Percentiles rank a stretch among this genome's conserved stretches.
These are phyloP conservation scores for Eupithecia insigniata DNA, from an alignment of 2,888 invertebrate genomes.

Conservation along the genomic window DNA sequence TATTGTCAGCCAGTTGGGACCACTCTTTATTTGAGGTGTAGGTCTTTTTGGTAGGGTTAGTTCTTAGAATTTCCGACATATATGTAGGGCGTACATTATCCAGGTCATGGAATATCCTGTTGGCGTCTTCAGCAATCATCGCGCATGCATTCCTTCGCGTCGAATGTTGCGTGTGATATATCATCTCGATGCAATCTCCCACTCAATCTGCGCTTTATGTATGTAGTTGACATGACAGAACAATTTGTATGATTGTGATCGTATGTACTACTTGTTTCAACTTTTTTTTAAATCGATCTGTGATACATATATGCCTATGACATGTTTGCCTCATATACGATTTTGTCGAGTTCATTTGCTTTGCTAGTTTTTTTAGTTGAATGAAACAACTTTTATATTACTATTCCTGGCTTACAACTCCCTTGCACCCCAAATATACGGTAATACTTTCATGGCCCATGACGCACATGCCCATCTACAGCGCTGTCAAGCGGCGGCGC, in stretches of 20 bases:
- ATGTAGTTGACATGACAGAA: neutral
- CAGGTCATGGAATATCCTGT: conserved; percentile 28
- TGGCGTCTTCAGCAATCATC: conserved; percentile 20
- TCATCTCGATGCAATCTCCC: conserved; percentile 21
- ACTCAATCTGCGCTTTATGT: conserved; percentile 9
- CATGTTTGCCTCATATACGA: neutral
- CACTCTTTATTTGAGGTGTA: neutral
- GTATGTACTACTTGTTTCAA: neutral
- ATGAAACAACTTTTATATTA: neutral
- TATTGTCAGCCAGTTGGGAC: conserved; percentile 1
- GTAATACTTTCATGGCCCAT: too few species aligned
- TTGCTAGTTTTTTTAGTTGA: neutral
- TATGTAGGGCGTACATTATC: conserved; percentile 8
- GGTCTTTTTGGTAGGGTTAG: neutral
- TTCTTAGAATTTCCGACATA: neutral
- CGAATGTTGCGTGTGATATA: conserved; percentile 23
- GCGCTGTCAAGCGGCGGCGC: too few species aligned
- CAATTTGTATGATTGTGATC: neutral
- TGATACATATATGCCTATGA: neutral
- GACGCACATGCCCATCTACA: too few species aligned
- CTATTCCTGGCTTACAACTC: neutral
- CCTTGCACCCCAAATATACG: neutral
- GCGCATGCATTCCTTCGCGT: conserved; percentile 22
- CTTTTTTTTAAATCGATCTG: neutral
- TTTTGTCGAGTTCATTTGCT: neutral